Evolutionary conservation across 2,113 vertebrate species (phyloP).

Genomic region (Aplodontia rufa): DNA sequence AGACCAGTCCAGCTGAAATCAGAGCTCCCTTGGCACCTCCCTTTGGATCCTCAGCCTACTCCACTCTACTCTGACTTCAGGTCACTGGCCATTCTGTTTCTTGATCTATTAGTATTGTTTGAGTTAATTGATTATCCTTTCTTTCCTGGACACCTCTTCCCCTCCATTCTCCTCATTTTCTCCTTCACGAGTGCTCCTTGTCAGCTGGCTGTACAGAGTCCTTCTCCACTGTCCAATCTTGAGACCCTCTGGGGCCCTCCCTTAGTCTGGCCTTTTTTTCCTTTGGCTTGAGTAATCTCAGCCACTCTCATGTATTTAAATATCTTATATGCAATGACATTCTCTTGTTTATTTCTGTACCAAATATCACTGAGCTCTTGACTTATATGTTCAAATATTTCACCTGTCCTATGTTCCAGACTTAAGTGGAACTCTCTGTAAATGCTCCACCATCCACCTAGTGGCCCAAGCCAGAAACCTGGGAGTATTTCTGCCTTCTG

Average conservation of each 20-base stretch:
- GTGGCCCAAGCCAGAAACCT: neutral
- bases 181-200: neutral
- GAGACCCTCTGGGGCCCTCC: neutral
- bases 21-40: neutral
- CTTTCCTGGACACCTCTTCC: neutral
- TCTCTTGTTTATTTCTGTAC: neutral
- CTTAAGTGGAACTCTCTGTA: neutral
- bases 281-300: neutral
- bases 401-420: neutral
- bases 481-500: neutral
- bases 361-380: neutral
- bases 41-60: neutral
- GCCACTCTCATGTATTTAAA: neutral
- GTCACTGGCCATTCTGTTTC: neutral
- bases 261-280: neutral
- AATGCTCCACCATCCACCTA: neutral
- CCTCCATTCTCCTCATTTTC: neutral
- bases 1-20: neutral
- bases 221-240: neutral
- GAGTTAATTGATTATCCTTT: neutral
- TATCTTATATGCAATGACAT: neutral
- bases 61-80: neutral
- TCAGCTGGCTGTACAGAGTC: neutral
- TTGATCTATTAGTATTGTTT: neutral
- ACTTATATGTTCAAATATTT: neutral